Base-by-base conservation (phyloP, 2,113 vertebrate genomes). In the Pungitius pungitius region DNA sequence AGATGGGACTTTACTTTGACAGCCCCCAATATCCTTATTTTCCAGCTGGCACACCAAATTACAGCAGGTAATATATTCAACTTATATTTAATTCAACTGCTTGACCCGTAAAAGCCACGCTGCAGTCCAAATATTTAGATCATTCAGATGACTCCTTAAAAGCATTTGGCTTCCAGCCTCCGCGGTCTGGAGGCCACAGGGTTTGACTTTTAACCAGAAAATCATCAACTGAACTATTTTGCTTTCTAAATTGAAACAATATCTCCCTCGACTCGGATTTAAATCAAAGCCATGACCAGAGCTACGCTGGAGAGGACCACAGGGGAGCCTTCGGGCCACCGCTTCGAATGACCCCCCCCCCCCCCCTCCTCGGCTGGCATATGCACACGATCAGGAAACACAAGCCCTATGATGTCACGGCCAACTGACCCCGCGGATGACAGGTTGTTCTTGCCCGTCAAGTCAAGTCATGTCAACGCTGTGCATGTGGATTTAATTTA, bases 401-500 rank as follows among this genome's bases (percentile, higher is more conserved):
- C 73, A 66, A 78, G 68, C 45, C 47, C 62, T 65, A 27, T 75
- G 87, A 92, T 89, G 89, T 90, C 88, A 88, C 67, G 73, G 80
- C 72, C 83, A 56, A 37, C 45, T 84, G 87, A 88, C 73, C 87
- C 61, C 43, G 6, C 33, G 69, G 81, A 83, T 85, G 87, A 91
- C 83, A 85, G 81, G 77, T 84, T 87, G 72, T 72, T 84, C 30
- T 58, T 77, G 71, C 67, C 72, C 66, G 18, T 8, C 79, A 71
- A 83, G 84, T 87, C 71, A 82, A 87, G 77, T 66, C n/a, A 83
- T 85, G 80, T 87, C 76, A 59, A 65, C 49, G 83, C 62, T 75
- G 56, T 71, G 74, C 92, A 92, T 90, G 83, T 93, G 91, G 90
- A 70, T 90, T 87, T 86, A 69, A 93, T 93, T 90, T 90, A 55